Base-by-base conservation (phyloP, 2,113 vertebrate species). In the Pipra filicauda region DNA sequence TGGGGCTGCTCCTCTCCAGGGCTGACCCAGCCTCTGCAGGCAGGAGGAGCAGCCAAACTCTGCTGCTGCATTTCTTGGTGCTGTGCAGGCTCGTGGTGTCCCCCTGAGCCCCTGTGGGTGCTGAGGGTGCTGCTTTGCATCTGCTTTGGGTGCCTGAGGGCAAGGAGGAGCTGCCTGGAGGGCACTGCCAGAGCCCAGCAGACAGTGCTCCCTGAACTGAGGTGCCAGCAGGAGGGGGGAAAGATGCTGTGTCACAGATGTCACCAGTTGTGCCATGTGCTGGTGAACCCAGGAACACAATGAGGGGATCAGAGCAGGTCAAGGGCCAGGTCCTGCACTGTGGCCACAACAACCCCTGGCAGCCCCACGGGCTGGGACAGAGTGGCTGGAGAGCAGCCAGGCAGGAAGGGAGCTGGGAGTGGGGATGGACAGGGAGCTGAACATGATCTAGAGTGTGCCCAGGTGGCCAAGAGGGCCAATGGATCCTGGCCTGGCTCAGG, bases 281-380 rank as follows among this genome's bases (percentile, higher is more conserved):
- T 3, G 3, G 11, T 1, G 13, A 23, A 8, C 12, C n/a, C 0
- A 0, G 24, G 9, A 2, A 8, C n/a, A 26, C 8, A 7, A 15
- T 0, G 1, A 58, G 59, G 46, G 13, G 70, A 12, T 8, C 48
- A 7, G 4, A 44, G 22, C 6, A 3, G 1, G 16, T 5, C 3
- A 6, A 71, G 72, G 59, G 49, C 15, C 15, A 5, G 14, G 14
- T 51, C 26, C 26, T 51, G 49, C 14, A 27, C 14, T 51, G 4
- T 15, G 26, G 49, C 12, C 49, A 51, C 49, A 51, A 51, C 49
- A 51, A 51, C 49, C 14, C 24, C 23, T 3, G 8, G 48, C 22
- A 48, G 48, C 48, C 21, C 48, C 49, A 51, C 8, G 11, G 49
- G 49, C 49, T 51, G 49, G 49, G 49, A 22, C 26, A 51, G 49